A percentile compares a stretch with the other conserved stretches of the same genome.
Evolutionary conservation across 2,888 invertebrate genomes (phyloP).

Genomic region (Exephanes ischioxanthus): DNA sequence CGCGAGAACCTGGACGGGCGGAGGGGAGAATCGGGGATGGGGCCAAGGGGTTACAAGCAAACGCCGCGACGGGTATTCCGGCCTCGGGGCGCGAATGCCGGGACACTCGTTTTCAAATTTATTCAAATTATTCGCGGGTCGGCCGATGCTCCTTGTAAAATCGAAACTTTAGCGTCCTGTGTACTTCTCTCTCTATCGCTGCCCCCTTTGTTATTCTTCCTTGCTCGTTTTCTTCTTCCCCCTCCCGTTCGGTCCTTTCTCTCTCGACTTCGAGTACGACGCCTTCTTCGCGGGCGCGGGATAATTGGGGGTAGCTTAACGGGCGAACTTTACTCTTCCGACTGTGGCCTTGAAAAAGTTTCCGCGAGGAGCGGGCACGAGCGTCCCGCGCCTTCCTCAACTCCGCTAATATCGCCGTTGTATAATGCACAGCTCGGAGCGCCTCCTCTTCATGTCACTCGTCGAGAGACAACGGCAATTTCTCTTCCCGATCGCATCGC

Average conservation of each 20-base stretch:
- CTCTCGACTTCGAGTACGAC: slow-evolving; percentile 41
- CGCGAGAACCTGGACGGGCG: slow-evolving; percentile 70
- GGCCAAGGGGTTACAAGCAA: slow-evolving; percentile 54
- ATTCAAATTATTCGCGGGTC: slow-evolving; percentile 80
- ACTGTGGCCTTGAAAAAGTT: slow-evolving; percentile 75
- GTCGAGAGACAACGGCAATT: background rate
- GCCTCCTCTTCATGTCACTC: background rate
- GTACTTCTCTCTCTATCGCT: slow-evolving; percentile 14
- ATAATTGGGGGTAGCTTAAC: slow-evolving; percentile 79
- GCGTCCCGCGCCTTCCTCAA: slow-evolving; percentile 60
- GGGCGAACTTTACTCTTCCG: slow-evolving; percentile 78
- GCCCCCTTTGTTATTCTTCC: slow-evolving; percentile 38
- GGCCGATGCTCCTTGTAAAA: slow-evolving; percentile 69
- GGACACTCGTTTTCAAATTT: slow-evolving; percentile 79
- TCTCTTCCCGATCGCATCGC: background rate
- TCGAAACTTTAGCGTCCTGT: slow-evolving; percentile 66
- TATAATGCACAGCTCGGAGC: slow-evolving; percentile 16
- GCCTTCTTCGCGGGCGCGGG: slow-evolving; percentile 64
- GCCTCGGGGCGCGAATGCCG: slow-evolving; percentile 44
- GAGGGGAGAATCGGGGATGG: slow-evolving; percentile 65
- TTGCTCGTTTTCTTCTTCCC: background rate
- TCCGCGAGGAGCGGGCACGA: slow-evolving; percentile 60
- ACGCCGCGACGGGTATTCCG: slow-evolving; percentile 47
- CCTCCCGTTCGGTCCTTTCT: slow-evolving; percentile 39
- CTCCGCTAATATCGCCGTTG: slow-evolving; percentile 42